phyloP scores from a whole-genome alignment of 2,797 vertebrate species.

The Pipistrellus pipistrellus region DNA sequence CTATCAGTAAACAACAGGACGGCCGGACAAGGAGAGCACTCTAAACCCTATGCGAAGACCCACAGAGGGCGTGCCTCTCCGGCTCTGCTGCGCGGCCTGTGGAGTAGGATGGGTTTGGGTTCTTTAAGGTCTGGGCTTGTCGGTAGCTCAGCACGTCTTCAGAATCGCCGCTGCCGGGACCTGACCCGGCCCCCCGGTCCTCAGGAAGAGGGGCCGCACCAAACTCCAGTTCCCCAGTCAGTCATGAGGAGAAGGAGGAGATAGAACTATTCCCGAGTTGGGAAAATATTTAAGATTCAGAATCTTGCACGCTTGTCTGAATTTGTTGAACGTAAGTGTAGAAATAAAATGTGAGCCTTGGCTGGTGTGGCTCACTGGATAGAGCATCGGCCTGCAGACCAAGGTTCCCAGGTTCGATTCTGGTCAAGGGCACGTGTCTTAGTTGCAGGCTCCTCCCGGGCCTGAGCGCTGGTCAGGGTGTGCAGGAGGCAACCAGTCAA shows the following conservation, averaged over 20 bases:
- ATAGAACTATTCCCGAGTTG: background rate
- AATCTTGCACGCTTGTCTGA: background rate
- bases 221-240: background rate
- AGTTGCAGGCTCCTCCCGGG: no score
- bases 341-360: background rate
- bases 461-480: no score
- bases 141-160: background rate
- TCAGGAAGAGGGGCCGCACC: background rate
- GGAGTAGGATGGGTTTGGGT: background rate
- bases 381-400: no score
- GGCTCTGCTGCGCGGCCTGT: background rate
- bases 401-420: no score
- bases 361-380: no score
- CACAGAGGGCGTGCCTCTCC: background rate
- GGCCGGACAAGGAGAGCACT: background rate
- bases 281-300: background rate
- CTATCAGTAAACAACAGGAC: background rate
- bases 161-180: background rate
- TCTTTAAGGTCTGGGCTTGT: background rate
- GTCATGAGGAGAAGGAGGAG: background rate
- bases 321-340: background rate
- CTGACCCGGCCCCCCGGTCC: no score
- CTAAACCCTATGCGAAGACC: background rate
- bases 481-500: no score
- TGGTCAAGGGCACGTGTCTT: no score